A percentile compares a stretch with the other conserved stretches of the same genome.
Evolutionary conservation across 2,888 invertebrate species (phyloP).

Genomic region (Chalcosyrphus nemorum): DNA sequence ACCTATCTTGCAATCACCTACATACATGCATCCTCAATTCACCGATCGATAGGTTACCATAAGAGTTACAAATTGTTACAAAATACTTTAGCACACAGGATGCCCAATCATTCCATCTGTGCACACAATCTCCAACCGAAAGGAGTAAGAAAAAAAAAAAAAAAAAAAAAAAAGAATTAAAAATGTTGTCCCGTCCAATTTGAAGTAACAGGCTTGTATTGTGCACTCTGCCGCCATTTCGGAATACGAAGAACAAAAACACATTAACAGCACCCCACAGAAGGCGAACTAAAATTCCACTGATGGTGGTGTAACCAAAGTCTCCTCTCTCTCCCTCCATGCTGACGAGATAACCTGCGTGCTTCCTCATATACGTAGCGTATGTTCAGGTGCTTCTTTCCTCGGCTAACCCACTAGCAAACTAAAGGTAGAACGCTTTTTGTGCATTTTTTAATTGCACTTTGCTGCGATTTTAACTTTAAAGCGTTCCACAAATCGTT

Average conservation of each 20-base stretch:
- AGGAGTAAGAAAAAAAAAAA: conserved; percentile 11
- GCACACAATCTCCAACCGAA: conserved; percentile 28
- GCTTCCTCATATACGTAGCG: conserved; percentile 12
- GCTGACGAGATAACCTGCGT: conserved; percentile 8
- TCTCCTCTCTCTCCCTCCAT: not conserved
- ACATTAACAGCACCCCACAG: conserved; percentile 68
- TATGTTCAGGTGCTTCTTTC: conserved; percentile 48
- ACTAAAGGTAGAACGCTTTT: conserved; percentile 63
- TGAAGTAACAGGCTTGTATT: conserved; percentile 32
- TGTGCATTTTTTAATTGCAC: conserved; percentile 73
- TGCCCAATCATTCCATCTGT: conserved; percentile 69
- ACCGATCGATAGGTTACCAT: conserved; percentile 57
- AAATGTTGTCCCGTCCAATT: conserved; percentile 51
- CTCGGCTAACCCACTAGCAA: conserved; percentile 52
- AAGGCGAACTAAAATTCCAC: conserved; percentile 54
- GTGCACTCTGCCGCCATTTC: conserved; percentile 53
- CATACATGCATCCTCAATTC: conserved; percentile 43
- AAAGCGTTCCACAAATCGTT: conserved; percentile 68
- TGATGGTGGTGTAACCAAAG: conserved; percentile 43
- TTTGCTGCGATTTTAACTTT: conserved; percentile 72
- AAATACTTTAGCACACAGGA: conserved; percentile 78
- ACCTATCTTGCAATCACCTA: conserved; percentile 34
- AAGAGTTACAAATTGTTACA: conserved; percentile 80
- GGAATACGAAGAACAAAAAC: conserved; percentile 46
- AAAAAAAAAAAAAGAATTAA: too few species aligned